A percentile compares a stretch with the other conserved stretches of the same genome.
Evolutionary conservation across 2,113 vertebrate species (phyloP).

Genomic region (Vulpes ferrilata): DNA sequence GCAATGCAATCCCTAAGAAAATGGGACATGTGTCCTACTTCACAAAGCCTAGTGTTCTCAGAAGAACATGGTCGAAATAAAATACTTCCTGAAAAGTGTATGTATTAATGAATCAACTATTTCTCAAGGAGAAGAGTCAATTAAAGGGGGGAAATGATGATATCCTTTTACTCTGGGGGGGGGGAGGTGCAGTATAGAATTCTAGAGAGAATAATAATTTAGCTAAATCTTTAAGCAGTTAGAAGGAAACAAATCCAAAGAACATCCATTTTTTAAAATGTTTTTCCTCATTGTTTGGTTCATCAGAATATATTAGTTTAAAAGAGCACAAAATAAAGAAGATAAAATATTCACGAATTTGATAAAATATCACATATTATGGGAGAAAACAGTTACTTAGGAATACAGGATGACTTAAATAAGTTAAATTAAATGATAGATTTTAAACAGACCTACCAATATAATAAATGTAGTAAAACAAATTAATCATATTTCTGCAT

Average conservation of each 20-base stretch:
- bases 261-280: background rate
- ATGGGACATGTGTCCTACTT: background rate
- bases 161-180: background rate
- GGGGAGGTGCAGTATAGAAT: background rate
- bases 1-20: background rate
- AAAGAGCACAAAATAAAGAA: background rate
- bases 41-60: background rate
- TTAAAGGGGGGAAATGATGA: background rate
- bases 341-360: background rate
- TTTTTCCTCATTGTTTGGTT: background rate
- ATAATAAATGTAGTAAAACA: background rate
- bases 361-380: background rate
- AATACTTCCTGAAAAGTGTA: constrained; percentile 11
- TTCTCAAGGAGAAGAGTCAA: background rate
- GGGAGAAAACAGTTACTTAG: background rate
- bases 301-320: background rate
- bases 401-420: background rate
- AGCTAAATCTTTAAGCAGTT: background rate
- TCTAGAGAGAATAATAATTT: background rate
- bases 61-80: constrained; percentile 35
- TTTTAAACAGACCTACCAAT: constrained; percentile 12
- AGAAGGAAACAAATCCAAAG: background rate
- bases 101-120: background rate
- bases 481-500: background rate
- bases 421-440: background rate